Conservation (phyloP, 2,113 vertebrate species). For the Henicopernis longicauda region DNA sequence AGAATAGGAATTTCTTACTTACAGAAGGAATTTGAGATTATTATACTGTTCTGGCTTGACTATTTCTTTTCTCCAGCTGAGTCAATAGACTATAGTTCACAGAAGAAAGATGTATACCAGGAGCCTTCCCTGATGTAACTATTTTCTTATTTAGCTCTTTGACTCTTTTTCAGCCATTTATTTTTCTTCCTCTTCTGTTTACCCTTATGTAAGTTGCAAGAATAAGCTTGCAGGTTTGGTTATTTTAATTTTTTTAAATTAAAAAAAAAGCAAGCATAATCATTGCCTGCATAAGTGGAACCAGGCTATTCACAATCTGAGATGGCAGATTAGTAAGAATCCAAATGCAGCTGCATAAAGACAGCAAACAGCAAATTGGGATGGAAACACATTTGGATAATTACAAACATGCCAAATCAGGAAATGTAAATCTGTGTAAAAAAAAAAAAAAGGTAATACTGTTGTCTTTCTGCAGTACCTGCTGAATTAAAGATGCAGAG, state of each 20-base stretch:
- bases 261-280: background rate
- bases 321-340: background rate
- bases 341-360: slow-evolving; percentile 17
- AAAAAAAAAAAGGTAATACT: background rate
- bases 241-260: background rate
- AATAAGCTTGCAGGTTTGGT: background rate
- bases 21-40: background rate
- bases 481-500: background rate
- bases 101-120: background rate
- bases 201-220: background rate
- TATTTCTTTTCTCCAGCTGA: background rate
- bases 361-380: slow-evolving; percentile 9
- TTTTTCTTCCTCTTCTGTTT: background rate
- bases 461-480: background rate
- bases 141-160: background rate
- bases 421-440: background rate
- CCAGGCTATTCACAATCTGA: background rate
- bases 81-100: background rate
- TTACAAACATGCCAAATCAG: background rate
- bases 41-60: background rate
- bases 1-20: background rate
- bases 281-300: background rate
- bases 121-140: background rate
- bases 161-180: background rate
- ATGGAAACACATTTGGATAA: slow-evolving; percentile 5